These are phyloP conservation scores for Cantharis rufa DNA, from an alignment of 2,888 invertebrate genomes.

Conservation along the genomic window DNA sequence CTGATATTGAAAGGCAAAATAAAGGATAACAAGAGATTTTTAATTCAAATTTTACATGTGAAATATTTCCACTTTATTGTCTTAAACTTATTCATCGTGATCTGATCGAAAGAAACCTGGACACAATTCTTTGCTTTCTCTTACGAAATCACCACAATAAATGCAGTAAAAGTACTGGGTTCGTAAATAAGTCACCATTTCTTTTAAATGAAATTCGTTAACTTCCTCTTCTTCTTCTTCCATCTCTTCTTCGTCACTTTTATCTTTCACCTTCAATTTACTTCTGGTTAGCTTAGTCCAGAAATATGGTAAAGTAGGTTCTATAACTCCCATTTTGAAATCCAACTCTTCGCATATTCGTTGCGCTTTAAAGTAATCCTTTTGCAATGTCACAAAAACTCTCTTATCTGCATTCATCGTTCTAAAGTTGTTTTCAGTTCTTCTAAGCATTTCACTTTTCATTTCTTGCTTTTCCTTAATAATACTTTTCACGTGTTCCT, in stretches of 20 bases:
- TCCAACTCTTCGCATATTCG: constrained; percentile 64
- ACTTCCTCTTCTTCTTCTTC: constrained; percentile 48
- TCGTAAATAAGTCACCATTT: constrained; percentile 63
- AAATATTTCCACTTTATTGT: background rate
- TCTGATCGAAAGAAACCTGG: constrained; percentile 68
- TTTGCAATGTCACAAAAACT: constrained; percentile 40
- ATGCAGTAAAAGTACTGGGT: constrained; percentile 75
- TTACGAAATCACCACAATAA: constrained; percentile 76
- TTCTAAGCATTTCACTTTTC: constrained; percentile 41
- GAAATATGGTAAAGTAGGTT: constrained; percentile 63
- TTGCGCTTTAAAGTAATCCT: constrained; percentile 55
- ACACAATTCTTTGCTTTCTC: constrained; percentile 68
- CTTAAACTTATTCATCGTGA: constrained; percentile 56
- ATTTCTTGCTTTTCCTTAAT: constrained; percentile 47
- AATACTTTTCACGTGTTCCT: constrained; percentile 54
- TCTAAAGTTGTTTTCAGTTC: constrained; percentile 45
- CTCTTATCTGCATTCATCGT: constrained; percentile 44
- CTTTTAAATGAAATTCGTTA: constrained; percentile 49
- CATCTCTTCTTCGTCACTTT: constrained; percentile 45
- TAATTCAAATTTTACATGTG: too few species aligned
- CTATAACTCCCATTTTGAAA: constrained; percentile 56
- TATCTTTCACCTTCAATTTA: constrained; percentile 42
- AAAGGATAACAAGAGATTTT: too few species aligned
- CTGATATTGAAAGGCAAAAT: too few species aligned
- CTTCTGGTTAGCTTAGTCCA: constrained; percentile 57